Conservation (phyloP, 2,113 vertebrate genomes). For the Chelonoidis abingdonii region DNA sequence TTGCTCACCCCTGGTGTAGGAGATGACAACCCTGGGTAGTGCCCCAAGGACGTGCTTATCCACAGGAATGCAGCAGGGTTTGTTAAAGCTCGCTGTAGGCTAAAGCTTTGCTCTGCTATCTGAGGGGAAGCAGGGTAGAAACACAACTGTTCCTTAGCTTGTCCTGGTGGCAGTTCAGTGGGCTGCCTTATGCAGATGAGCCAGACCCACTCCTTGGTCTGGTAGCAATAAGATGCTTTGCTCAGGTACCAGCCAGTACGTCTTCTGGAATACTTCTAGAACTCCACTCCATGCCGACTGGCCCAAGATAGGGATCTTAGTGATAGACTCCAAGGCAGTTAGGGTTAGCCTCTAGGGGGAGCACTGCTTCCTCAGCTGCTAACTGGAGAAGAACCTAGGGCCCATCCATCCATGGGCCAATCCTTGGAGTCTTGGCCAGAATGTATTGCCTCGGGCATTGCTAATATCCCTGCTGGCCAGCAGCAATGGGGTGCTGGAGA, state of each 20-base stretch:
- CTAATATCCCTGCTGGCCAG: fast-evolving
- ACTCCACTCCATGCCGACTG: neutral
- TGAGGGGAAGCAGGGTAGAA: neutral
- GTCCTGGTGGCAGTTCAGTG: neutral
- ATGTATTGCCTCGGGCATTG: neutral
- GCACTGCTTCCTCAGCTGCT: neutral
- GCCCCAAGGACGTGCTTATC: neutral
- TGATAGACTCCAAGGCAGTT: neutral
- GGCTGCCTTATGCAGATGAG: neutral
- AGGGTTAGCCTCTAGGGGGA: neutral
- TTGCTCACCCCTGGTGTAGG: no score
- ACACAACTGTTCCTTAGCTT: neutral
- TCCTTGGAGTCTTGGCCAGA: neutral
- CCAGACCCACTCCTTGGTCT: neutral
- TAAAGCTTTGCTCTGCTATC: neutral
- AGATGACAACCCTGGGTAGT: neutral
- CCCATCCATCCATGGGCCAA: neutral
- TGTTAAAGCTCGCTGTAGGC: neutral
- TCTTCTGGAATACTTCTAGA: neutral
- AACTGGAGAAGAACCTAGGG: neutral
- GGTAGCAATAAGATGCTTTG: neutral
- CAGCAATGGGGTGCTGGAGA: fast-evolving
- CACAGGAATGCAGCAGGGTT: neutral
- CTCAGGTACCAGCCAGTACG: neutral
- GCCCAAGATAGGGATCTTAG: neutral